Percentiles rank a stretch among this genome's conserved stretches.
Conservation (phyloP, 2,888 invertebrate species). For the Nemapogon koenigi region DNA sequence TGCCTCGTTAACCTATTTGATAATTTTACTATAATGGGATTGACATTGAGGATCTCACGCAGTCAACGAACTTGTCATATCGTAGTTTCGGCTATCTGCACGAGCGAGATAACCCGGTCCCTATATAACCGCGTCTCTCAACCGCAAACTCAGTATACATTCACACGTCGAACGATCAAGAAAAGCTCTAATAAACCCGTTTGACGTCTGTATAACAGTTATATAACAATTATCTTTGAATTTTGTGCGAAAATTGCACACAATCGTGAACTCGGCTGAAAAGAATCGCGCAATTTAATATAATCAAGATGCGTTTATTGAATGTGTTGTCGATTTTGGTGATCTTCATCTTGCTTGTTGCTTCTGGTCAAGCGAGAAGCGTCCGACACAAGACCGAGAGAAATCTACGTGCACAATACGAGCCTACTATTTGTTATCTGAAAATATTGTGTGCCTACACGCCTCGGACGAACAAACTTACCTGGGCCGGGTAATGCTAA, state of each 20-base stretch:
- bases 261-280: too few species aligned
- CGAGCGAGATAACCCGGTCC: slow-evolving; percentile 50
- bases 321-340: slow-evolving; percentile 28
- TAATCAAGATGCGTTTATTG: slow-evolving; percentile 38
- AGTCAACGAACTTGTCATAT: slow-evolving; percentile 51
- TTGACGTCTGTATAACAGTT: too few species aligned
- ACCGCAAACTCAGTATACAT: slow-evolving; percentile 36
- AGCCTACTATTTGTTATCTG: slow-evolving; percentile 35
- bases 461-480: neutral
- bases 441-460: slow-evolving; percentile 37
- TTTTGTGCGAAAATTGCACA: too few species aligned
- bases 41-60: slow-evolving; percentile 48
- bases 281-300: neutral
- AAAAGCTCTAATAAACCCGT: too few species aligned
- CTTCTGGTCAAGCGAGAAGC: slow-evolving; percentile 23
- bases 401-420: slow-evolving; percentile 22
- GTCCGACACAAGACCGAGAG: slow-evolving; percentile 20
- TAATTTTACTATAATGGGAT: slow-evolving; percentile 52
- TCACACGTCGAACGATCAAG: slow-evolving; percentile 30
- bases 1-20: too few species aligned
- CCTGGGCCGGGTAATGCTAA: too few species aligned
- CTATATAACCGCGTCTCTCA: slow-evolving; percentile 37
- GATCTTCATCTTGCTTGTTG: slow-evolving; percentile 25
- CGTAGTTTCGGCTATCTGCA: slow-evolving; percentile 43
- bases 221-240: too few species aligned